A percentile compares a stretch with the other conserved stretches of the same genome.
Evolutionary conservation across 2,797 vertebrate genomes (phyloP).

Genomic region (Fringilla coelebs): DNA sequence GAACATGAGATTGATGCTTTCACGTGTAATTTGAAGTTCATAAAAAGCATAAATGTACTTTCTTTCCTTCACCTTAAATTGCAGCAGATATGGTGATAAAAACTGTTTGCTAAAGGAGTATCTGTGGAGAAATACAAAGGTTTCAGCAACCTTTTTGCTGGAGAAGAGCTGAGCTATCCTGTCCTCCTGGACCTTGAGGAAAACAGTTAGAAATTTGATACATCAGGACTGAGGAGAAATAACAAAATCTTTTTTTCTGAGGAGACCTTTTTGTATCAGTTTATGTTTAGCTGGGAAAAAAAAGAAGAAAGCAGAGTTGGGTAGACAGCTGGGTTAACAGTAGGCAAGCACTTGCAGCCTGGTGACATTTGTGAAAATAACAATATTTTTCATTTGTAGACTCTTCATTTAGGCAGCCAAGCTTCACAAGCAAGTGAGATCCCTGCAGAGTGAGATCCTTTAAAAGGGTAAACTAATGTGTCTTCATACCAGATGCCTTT

Average conservation of each 20-base stretch:
- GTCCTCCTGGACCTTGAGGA: neutral
- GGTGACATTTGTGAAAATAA: conserved; percentile 43
- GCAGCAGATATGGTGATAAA: neutral
- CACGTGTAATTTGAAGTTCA: neutral
- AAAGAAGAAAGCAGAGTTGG: neutral
- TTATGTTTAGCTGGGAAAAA: neutral
- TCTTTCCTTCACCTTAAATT: neutral
- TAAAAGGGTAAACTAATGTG: neutral
- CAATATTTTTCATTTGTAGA: conserved; percentile 47
- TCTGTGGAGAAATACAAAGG: neutral
- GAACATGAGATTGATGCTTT: neutral
- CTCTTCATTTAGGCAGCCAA: conserved; percentile 5
- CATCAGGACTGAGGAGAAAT: neutral
- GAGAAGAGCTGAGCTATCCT: neutral
- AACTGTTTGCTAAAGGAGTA: neutral
- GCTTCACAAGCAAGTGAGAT: neutral
- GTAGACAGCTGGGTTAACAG: conserved; percentile 29
- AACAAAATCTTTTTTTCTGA: neutral
- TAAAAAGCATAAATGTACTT: neutral
- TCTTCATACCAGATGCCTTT: neutral
- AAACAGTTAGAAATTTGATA: neutral
- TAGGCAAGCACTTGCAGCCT: conserved; percentile 6
- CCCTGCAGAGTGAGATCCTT: neutral
- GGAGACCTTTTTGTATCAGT: neutral
- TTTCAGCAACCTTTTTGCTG: neutral